Percentiles rank a stretch among this genome's conserved stretches.
Evolutionary conservation across 1,140 invertebrate species (phyloP).

Genomic region (Penaeus japonicus): DNA sequence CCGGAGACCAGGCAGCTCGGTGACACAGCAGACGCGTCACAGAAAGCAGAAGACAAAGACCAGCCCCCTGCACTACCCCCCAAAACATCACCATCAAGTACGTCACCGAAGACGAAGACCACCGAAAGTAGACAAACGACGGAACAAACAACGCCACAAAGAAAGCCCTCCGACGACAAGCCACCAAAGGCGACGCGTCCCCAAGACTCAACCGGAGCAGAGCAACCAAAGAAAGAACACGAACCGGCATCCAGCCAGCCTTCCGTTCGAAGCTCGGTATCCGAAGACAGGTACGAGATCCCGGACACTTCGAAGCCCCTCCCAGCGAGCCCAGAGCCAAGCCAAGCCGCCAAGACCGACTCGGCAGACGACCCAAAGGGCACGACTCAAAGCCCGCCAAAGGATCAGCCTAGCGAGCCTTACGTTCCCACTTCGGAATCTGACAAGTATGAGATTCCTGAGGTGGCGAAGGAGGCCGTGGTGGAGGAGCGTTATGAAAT

Average conservation of each 20-base stretch:
- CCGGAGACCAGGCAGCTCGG: too few species aligned
- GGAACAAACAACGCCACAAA: too few species aligned
- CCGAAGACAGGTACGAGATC: constrained; percentile 41
- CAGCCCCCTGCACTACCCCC: too few species aligned
- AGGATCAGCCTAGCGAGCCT: background rate
- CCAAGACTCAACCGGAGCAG: too few species aligned
- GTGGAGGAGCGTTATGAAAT: constrained; percentile 39
- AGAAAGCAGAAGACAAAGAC: too few species aligned
- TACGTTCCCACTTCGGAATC: background rate
- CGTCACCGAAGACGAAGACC: too few species aligned
- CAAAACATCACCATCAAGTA: too few species aligned
- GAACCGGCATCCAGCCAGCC: background rate
- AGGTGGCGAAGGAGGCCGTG: background rate
- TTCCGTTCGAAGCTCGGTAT: constrained; percentile 6
- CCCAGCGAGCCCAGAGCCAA: background rate
- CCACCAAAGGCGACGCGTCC: too few species aligned
- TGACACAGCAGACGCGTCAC: too few species aligned
- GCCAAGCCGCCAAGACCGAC: background rate
- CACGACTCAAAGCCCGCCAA: background rate
- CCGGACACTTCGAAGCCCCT: constrained; percentile 27
- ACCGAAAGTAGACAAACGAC: too few species aligned
- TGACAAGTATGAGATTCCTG: constrained; percentile 29
- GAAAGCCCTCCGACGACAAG: too few species aligned
- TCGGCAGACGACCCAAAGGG: background rate
- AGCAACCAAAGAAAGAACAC: background rate